phyloP scores from a whole-genome alignment of 1,140 invertebrate species.

The Drosophila novamexicana region DNA sequence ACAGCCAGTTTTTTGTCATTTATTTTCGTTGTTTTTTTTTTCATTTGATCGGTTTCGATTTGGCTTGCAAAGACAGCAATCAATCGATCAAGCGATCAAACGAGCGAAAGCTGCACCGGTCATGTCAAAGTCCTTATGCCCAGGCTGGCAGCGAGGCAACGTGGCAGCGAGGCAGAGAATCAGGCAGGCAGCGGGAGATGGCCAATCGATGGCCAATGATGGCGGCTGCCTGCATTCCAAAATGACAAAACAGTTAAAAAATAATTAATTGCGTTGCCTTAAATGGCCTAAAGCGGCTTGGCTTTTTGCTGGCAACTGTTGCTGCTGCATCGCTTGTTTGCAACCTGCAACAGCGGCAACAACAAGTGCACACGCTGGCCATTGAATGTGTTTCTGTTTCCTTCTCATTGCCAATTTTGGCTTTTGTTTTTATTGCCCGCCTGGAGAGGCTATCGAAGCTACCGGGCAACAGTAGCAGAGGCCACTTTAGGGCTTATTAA shows the following conservation, averaged over 20 bases:
- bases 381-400: slow-evolving; percentile 49
- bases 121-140: slow-evolving; percentile 76
- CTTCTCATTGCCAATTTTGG: slow-evolving; percentile 73
- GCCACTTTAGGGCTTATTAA: slow-evolving; percentile 83
- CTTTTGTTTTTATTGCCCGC: slow-evolving; percentile 79
- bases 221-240: slow-evolving; percentile 76
- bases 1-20: slow-evolving; percentile 46
- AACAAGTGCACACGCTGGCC: slow-evolving; percentile 57
- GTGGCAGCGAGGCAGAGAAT: slow-evolving; percentile 3
- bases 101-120: slow-evolving; percentile 76
- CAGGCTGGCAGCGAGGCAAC: slow-evolving; percentile 45
- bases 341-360: slow-evolving; percentile 58
- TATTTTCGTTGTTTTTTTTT: slow-evolving; percentile 19
- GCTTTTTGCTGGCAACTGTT: slow-evolving; percentile 55
- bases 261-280: slow-evolving; percentile 84
- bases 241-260: slow-evolving; percentile 85
- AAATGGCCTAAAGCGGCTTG: slow-evolving; percentile 83
- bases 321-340: slow-evolving; percentile 55
- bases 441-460: slow-evolving; percentile 59
- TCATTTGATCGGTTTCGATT: slow-evolving; percentile 9
- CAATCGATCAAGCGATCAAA: slow-evolving; percentile 83
- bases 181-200: slow-evolving; percentile 47
- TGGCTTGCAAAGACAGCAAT: slow-evolving; percentile 69
- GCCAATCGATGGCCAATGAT: slow-evolving; percentile 76
- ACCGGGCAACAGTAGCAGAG: slow-evolving; percentile 37